A percentile compares a stretch with the other conserved stretches of the same genome.
Evolutionary conservation across 2,888 invertebrate species (phyloP).

Genomic region (Campoletis raptor): DNA sequence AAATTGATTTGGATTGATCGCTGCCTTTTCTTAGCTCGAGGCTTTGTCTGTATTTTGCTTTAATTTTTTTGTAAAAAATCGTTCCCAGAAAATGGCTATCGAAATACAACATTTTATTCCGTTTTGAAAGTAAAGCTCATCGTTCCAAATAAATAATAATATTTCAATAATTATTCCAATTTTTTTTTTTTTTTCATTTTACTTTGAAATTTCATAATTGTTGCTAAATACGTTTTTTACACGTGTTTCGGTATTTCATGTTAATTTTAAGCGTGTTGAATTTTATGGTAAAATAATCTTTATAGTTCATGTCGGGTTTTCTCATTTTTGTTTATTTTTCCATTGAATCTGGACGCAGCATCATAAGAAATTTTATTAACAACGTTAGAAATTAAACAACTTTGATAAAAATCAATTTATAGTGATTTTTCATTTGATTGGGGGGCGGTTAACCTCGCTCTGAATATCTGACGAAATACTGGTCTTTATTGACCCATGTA

Average conservation of each 20-base stretch:
- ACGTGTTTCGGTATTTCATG: neutral
- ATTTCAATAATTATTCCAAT: neutral
- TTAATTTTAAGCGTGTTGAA: neutral
- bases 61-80: conserved; percentile 10
- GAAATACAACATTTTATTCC: too few species aligned
- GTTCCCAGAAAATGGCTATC: neutral
- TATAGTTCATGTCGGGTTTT: neutral
- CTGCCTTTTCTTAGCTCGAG: conserved; percentile 6
- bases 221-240: neutral
- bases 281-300: neutral
- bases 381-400: neutral
- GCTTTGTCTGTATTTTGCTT: conserved; percentile 26
- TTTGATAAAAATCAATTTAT: neutral
- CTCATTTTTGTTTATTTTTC: neutral
- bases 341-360: neutral
- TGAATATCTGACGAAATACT: conserved; percentile 44
- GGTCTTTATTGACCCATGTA: conserved; percentile 24
- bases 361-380: neutral
- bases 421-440: conserved; percentile 31
- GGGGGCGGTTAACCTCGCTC: conserved; percentile 64
- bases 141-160: neutral
- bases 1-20: conserved; percentile 60
- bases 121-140: neutral
- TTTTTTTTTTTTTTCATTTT: neutral
- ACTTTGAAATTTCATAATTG: neutral